phyloP scores from a whole-genome alignment of 2,797 vertebrate species.

The Sebastes steindachneri region DNA sequence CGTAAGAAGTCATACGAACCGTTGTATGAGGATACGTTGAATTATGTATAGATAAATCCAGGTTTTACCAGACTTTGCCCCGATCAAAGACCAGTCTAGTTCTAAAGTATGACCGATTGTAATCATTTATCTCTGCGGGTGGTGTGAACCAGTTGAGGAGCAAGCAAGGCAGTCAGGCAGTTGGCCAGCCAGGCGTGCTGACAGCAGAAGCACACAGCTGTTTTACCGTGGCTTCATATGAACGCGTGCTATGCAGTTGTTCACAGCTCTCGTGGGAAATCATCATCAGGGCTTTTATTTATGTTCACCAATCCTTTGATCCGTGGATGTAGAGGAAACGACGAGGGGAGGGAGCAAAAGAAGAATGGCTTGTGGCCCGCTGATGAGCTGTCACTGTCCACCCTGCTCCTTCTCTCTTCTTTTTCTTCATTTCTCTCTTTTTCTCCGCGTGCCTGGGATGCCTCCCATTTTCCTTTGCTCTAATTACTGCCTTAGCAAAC shows the following conservation, averaged over 20 bases:
- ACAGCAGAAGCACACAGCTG: slow-evolving; percentile 68
- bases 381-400: slow-evolving; percentile 56
- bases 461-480: slow-evolving; percentile 68
- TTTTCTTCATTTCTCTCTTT: slow-evolving; percentile 26
- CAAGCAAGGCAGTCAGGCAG: slow-evolving; percentile 33
- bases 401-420: slow-evolving; percentile 21
- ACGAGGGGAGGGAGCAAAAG: background rate
- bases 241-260: slow-evolving; percentile 61
- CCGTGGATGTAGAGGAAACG: slow-evolving; percentile 24
- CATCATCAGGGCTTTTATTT: slow-evolving; percentile 70
- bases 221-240: slow-evolving; percentile 52
- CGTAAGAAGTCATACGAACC: too few relatives aligned
- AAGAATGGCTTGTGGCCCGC: slow-evolving; percentile 29
- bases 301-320: slow-evolving; percentile 59
- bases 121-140: slow-evolving; percentile 4
- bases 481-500: slow-evolving; percentile 74
- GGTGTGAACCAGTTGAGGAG: slow-evolving; percentile 37
- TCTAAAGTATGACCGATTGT: slow-evolving; percentile 39
- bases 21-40: background rate
- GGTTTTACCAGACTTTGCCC: slow-evolving; percentile 8
- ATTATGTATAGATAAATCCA: slow-evolving; percentile 19
- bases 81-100: slow-evolving; percentile 11
- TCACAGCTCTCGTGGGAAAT: slow-evolving; percentile 73
- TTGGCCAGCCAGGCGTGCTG: slow-evolving; percentile 41
- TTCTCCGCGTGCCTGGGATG: slow-evolving; percentile 62